Percentiles rank a stretch among this genome's conserved stretches.
phyloP scores from a whole-genome alignment of 2,113 vertebrate genomes.

The Charadrius vociferus region DNA sequence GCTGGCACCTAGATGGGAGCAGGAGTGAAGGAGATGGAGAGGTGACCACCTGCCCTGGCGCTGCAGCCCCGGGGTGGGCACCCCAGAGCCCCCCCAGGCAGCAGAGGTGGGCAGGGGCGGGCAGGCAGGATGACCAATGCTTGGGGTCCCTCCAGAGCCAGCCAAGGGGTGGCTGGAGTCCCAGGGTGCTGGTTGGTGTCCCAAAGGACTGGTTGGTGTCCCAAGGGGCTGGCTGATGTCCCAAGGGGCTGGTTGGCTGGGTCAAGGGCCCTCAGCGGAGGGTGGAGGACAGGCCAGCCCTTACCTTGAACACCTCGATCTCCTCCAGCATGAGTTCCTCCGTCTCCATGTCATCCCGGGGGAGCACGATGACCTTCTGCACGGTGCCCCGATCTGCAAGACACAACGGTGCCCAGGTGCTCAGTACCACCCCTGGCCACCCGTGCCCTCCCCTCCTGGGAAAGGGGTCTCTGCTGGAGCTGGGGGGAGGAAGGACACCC shows the following conservation, averaged over 20 bases:
- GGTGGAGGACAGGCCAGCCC: neutral
- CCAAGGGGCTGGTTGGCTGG: neutral
- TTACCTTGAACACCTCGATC: slow-evolving; percentile 95
- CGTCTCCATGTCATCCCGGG: slow-evolving; percentile 92
- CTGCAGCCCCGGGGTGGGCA: neutral
- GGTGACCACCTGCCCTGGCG: rapidly evolving
- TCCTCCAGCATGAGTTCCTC: slow-evolving; percentile 97
- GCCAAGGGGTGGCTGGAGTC: neutral
- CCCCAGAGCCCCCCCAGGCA: neutral
- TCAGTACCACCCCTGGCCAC: slow-evolving; percentile 51
- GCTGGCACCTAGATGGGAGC: slow-evolving; percentile 83
- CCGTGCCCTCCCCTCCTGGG: neutral
- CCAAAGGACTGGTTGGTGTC: neutral
- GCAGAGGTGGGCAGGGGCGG: neutral
- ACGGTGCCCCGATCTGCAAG: slow-evolving; percentile 91
- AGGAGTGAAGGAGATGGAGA: neutral
- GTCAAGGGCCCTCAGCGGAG: neutral
- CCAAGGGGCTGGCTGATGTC: neutral
- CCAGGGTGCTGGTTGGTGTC: neutral
- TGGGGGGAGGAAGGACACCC: neutral
- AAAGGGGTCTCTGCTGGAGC: neutral
- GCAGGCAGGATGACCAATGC: neutral
- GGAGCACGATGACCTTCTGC: slow-evolving; percentile 97
- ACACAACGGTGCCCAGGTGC: neutral
- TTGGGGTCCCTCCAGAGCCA: neutral